A percentile compares a stretch with the other conserved stretches of the same genome.
Conservation (phyloP, 2,797 vertebrate genomes). For the Phrynocephalus guinanensis region DNA sequence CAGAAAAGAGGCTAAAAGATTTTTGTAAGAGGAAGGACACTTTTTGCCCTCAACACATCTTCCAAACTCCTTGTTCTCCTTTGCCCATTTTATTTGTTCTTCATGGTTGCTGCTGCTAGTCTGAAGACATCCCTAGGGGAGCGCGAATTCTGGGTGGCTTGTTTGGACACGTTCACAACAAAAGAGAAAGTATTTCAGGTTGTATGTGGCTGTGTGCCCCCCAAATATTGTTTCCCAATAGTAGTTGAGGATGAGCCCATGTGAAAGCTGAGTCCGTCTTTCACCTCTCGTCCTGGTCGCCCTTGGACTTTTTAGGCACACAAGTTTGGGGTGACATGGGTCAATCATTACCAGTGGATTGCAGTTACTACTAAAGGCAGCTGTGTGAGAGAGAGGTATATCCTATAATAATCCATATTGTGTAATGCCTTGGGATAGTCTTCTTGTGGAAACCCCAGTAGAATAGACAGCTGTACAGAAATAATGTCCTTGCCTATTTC, state of each 20-base stretch:
- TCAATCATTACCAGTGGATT: neutral
- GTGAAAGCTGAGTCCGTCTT: neutral
- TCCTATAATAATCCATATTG: neutral
- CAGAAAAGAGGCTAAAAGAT: neutral
- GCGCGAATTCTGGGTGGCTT: neutral
- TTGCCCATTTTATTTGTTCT: neutral
- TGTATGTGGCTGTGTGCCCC: no score
- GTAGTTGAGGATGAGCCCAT: neutral
- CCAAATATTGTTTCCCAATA: neutral
- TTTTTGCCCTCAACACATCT: no score
- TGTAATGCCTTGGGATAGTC: neutral
- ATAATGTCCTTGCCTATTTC: neutral
- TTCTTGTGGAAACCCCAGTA: neutral
- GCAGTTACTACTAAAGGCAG: neutral
- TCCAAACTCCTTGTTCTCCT: neutral
- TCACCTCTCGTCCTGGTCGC: neutral
- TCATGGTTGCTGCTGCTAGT: neutral
- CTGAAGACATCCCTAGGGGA: neutral
- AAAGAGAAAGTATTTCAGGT: no score
- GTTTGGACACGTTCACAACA: no score
- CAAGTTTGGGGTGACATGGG: neutral
- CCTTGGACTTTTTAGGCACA: neutral
- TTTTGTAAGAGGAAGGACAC: neutral
- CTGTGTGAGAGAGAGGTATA: neutral
- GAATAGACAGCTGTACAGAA: neutral